These are phyloP conservation scores for Steatornis caripensis DNA, from an alignment of 2,113 vertebrate genomes.

Conservation along the genomic window DNA sequence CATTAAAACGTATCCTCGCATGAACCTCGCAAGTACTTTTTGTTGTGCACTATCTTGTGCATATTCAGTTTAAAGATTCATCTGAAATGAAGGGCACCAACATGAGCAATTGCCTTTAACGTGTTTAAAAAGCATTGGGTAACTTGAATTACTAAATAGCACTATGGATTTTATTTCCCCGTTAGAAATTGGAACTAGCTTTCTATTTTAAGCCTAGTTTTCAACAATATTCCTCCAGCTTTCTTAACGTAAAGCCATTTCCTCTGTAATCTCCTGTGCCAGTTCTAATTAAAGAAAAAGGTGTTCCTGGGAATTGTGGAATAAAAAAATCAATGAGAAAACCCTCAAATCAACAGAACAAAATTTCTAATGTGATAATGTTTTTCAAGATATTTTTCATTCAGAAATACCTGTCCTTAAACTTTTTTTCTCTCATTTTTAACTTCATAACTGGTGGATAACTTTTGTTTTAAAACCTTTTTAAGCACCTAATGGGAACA, in stretches of 20 bases:
- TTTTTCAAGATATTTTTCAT: not conserved
- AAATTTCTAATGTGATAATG: not conserved
- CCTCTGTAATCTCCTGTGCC: not conserved
- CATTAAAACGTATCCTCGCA: not conserved
- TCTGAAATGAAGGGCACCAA: not conserved
- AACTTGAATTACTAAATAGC: not conserved
- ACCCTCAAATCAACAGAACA: not conserved
- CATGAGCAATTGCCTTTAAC: not conserved
- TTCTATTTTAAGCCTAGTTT: slow-evolving; percentile 10
- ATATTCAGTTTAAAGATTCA: not conserved
- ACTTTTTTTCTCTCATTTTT: not conserved
- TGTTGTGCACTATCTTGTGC: not conserved
- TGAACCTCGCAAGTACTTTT: not conserved
- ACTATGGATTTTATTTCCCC: not conserved
- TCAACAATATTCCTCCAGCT: not conserved
- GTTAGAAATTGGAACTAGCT: not conserved
- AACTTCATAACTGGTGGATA: not conserved
- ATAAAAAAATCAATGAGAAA: not conserved
- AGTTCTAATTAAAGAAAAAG: not conserved
- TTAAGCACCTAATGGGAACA: not conserved
- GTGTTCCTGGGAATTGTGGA: not conserved
- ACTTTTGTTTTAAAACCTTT: not conserved
- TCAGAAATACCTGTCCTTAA: not conserved
- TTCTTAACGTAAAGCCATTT: not conserved
- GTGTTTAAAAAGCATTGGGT: not conserved